A percentile compares a stretch with the other conserved stretches of the same genome.
These are phyloP conservation scores for Vespertilio murinus DNA, from an alignment of 2,797 vertebrate genomes.

Conservation along the genomic window DNA sequence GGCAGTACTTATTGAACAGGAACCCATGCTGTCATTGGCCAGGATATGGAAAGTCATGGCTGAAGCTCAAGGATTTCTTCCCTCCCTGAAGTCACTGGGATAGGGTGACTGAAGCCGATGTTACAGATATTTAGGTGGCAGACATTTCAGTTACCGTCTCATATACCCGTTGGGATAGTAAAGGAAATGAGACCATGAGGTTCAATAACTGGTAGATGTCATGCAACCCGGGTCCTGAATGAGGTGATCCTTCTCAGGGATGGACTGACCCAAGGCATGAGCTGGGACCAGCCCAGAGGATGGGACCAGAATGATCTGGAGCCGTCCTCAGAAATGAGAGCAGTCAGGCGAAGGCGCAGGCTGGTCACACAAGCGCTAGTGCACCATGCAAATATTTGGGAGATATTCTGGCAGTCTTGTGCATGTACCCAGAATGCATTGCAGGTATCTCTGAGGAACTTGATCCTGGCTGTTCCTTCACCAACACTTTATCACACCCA, in stretches of 20 bases:
- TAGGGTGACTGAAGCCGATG: not conserved
- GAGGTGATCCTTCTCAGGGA: accelerated
- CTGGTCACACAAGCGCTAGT: not conserved
- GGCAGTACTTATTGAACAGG: not conserved
- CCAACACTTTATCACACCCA: too few relatives aligned
- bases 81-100: not conserved
- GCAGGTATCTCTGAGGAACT: too few relatives aligned
- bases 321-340: not conserved
- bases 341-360: not conserved
- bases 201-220: not conserved
- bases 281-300: not conserved
- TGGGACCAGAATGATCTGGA: not conserved
- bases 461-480: too few relatives aligned
- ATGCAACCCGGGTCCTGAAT: not conserved
- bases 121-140: not conserved
- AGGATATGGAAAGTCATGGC: too few relatives aligned
- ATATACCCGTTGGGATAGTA: accelerated
- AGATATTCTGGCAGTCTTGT: not conserved
- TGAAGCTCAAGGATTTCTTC: not conserved
- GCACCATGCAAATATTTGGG: accelerated
- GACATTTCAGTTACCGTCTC: not conserved
- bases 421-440: too few relatives aligned
- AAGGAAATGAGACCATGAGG: not conserved
- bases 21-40: not conserved
- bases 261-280: not conserved